Evolutionary conservation across 2,797 vertebrate genomes (phyloP).

Genomic region (Nyctibius grandis): DNA sequence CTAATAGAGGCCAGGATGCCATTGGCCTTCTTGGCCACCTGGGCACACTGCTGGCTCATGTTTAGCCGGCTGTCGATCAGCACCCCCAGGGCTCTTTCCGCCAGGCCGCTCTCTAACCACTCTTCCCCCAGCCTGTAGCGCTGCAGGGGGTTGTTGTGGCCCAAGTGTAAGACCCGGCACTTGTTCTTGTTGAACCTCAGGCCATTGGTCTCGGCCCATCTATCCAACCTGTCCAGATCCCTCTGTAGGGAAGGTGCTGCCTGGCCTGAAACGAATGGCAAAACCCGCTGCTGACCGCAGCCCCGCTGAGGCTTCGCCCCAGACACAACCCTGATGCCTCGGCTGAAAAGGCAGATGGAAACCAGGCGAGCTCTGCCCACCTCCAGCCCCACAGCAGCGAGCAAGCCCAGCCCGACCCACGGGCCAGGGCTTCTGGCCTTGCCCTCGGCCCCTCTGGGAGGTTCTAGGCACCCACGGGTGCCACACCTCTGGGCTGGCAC

Average conservation of each 20-base stretch:
- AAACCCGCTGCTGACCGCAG: neutral
- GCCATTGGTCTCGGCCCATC: no score
- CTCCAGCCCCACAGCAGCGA: neutral
- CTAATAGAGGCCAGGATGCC: no score
- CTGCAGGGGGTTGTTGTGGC: no score
- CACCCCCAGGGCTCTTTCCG: no score
- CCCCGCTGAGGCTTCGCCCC: rapidly evolving
- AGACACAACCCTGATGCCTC: rapidly evolving
- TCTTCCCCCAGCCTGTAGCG: no score
- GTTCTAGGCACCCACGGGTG: neutral
- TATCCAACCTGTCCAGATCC: no score
- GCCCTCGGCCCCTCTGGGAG: rapidly evolving
- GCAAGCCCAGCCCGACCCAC: rapidly evolving
- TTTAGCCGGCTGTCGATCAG: no score
- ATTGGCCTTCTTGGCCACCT: no score
- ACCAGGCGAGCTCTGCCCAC: rapidly evolving
- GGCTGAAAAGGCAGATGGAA: neutral
- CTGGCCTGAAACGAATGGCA: neutral
- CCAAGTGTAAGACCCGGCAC: no score
- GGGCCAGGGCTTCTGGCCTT: neutral
- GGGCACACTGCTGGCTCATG: no score
- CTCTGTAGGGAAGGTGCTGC: neutral
- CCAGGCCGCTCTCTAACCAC: no score
- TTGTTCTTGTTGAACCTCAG: no score
- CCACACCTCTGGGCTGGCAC: neutral